Conservation (phyloP, 2,797 vertebrate species). For the Galaxias olidus region DNA sequence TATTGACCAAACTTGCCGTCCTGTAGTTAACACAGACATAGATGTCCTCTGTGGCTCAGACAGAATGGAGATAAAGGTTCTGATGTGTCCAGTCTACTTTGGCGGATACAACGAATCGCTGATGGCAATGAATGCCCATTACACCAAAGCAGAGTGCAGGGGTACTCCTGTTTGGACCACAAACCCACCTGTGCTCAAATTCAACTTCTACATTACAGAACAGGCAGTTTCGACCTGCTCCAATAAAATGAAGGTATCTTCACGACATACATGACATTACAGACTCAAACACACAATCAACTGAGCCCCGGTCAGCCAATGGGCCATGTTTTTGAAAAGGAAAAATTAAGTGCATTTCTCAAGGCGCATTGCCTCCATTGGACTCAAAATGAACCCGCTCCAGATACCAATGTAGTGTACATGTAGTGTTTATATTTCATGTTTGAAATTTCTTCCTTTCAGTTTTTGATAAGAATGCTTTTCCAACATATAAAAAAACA, state of each 20-base stretch:
- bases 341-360: no score
- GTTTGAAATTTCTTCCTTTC: no score
- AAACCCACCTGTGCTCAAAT: slow-evolving; percentile 64
- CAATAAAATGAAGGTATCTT: slow-evolving; percentile 58
- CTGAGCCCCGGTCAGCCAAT: no score
- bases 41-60: slow-evolving; percentile 64
- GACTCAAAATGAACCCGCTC: no score
- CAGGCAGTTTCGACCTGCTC: slow-evolving; percentile 50
- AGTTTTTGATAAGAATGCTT: no score
- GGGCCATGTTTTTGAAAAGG: no score
- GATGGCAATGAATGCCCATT: slow-evolving; percentile 63
- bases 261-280: neutral
- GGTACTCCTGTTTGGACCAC: slow-evolving; percentile 59
- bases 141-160: slow-evolving; percentile 54
- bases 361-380: no score
- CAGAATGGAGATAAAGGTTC: slow-evolving; percentile 56
- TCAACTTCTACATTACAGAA: slow-evolving; percentile 67
- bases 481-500: no score
- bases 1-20: no score
- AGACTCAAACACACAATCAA: neutral
- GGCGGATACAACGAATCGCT: slow-evolving; percentile 71
- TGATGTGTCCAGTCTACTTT: slow-evolving; percentile 72
- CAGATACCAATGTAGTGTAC: no score
- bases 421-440: no score
- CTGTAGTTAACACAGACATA: slow-evolving; percentile 65